These are phyloP conservation scores for Graphium colonna DNA, from an alignment of 2,888 invertebrate species.

Conservation along the genomic window DNA sequence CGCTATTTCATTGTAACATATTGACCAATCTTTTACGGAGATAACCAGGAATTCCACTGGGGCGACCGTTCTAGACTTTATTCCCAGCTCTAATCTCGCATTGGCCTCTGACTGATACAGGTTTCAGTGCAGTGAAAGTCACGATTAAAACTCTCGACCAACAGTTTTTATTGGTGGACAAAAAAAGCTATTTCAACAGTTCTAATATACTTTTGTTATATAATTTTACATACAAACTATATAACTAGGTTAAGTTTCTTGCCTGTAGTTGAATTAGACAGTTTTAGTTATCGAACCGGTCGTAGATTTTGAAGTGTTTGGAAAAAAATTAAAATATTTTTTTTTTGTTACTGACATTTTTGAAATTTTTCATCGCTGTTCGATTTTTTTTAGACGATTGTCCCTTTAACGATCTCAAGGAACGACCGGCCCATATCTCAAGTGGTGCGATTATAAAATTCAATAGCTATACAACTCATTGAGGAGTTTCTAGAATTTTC, in stretches of 20 bases:
- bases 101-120: constrained; percentile 27
- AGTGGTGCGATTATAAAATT: constrained; percentile 17
- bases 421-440: not conserved
- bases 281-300: too few species aligned
- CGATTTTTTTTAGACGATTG: not conserved
- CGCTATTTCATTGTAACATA: constrained; percentile 44
- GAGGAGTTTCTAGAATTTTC: constrained; percentile 1
- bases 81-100: constrained; percentile 10
- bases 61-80: constrained; percentile 7
- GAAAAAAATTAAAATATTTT: too few species aligned
- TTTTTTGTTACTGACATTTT: too few species aligned
- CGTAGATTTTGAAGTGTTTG: too few species aligned
- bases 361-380: too few species aligned
- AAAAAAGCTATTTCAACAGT: too few species aligned
- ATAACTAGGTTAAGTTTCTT: too few species aligned
- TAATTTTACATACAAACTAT: not conserved
- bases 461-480: not conserved
- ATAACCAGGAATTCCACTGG: constrained; percentile 47
- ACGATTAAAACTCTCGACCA: not conserved
- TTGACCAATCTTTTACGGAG: constrained; percentile 54
- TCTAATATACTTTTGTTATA: too few species aligned
- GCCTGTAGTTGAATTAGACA: too few species aligned
- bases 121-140: constrained; percentile 22
- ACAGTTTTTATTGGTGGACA: too few species aligned
- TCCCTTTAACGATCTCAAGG: not conserved